A percentile compares a stretch with the other conserved stretches of the same genome.
phyloP scores from a whole-genome alignment of 1,140 invertebrate species.

The Atta texana region DNA sequence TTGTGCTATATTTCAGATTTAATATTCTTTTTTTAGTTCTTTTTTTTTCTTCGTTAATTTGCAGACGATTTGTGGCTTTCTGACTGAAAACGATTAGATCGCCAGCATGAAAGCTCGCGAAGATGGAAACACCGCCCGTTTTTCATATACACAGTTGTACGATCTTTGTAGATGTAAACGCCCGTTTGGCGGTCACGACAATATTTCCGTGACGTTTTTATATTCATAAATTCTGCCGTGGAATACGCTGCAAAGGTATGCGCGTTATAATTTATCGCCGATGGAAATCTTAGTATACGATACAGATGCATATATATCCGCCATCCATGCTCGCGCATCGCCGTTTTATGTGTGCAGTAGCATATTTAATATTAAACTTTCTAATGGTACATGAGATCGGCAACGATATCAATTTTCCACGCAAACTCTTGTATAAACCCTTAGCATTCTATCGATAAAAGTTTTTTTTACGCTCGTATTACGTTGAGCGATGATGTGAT shows the following conservation, averaged over 20 bases:
- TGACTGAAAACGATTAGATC: slow-evolving; percentile 32
- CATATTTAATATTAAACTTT: slow-evolving; percentile 19
- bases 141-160: not conserved
- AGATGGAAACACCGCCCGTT: slow-evolving; percentile 46
- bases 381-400: not conserved
- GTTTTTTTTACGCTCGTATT: not conserved
- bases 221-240: slow-evolving; percentile 55
- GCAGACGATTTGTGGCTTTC: slow-evolving; percentile 37
- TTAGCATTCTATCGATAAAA: slow-evolving; percentile 30
- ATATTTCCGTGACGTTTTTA: slow-evolving; percentile 45
- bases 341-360: not conserved
- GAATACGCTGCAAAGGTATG: not conserved
- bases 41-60: slow-evolving; percentile 14
- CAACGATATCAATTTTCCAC: slow-evolving; percentile 29
- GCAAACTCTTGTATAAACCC: not conserved
- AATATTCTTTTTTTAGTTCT: too few relatives aligned
- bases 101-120: slow-evolving; percentile 9
- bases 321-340: not conserved
- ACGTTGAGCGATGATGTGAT: not conserved
- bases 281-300: slow-evolving; percentile 52
- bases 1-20: slow-evolving; percentile 12
- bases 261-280: slow-evolving; percentile 47
- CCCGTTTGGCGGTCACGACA: slow-evolving; percentile 18
- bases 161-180: slow-evolving; percentile 8
- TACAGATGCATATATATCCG: slow-evolving; percentile 9